phyloP scores from a whole-genome alignment of 2,888 invertebrate species.

The Dynastes grantii region DNA sequence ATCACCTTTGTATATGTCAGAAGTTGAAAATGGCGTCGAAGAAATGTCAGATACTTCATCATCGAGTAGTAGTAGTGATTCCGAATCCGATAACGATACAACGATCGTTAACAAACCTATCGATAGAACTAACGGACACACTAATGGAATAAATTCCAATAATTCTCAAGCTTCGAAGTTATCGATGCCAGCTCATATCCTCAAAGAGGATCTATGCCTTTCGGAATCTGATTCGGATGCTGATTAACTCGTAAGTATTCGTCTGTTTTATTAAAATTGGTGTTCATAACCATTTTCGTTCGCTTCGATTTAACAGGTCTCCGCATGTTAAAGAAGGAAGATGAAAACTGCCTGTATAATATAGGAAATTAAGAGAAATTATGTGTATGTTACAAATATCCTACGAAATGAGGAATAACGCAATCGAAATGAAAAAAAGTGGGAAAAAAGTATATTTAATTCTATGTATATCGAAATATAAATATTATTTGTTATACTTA shows the following conservation, averaged over 20 bases:
- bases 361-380: not conserved
- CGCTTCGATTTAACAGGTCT: no score
- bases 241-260: constrained; percentile 64
- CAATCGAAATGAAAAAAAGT: constrained; percentile 21
- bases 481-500: constrained; percentile 48
- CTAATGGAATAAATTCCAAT: constrained; percentile 71
- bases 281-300: not conserved
- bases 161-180: constrained; percentile 65
- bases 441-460: not conserved
- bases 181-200: constrained; percentile 76
- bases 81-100: constrained; percentile 65
- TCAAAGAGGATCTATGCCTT: constrained; percentile 89
- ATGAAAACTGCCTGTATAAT: constrained; percentile 36
- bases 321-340: not conserved
- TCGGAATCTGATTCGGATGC: constrained; percentile 90
- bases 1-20: constrained; percentile 56
- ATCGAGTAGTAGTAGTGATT: constrained; percentile 69
- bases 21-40: constrained; percentile 62
- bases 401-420: constrained; percentile 8
- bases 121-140: constrained; percentile 65
- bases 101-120: constrained; percentile 32
- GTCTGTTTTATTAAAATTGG: not conserved
- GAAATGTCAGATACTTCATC: constrained; percentile 68
- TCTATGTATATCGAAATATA: constrained; percentile 8
- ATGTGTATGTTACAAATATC: not conserved